phyloP scores from a whole-genome alignment of 2,113 vertebrate species.

The Mionectes macconnelli region DNA sequence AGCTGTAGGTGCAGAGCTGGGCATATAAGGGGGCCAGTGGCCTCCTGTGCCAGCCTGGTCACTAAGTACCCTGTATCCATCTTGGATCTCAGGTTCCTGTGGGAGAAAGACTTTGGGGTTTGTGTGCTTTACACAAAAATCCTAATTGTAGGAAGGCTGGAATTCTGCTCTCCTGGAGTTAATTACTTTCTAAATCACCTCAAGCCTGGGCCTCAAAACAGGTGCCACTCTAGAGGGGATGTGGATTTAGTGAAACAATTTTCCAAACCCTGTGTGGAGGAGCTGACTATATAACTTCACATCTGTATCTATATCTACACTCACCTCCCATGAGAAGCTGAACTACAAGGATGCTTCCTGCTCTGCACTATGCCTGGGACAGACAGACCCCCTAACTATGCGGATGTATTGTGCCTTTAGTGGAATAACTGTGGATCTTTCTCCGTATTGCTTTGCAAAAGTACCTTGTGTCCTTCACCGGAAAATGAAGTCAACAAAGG shows the following conservation, averaged over 20 bases:
- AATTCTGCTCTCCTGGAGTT: not conserved
- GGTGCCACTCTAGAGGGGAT: not conserved
- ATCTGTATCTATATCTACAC: not conserved
- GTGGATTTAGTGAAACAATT: not conserved
- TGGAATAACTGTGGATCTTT: not conserved
- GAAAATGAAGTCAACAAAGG: not conserved
- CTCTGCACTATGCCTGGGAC: not conserved
- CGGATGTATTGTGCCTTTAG: not conserved
- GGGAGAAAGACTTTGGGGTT: not conserved
- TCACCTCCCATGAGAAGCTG: not conserved
- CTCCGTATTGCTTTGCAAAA: not conserved
- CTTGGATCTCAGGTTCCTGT: not conserved
- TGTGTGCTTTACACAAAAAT: not conserved
- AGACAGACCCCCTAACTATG: not conserved
- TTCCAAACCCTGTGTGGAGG: not conserved
- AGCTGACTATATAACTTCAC: not conserved
- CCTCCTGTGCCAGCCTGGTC: not conserved
- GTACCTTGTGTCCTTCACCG: not conserved
- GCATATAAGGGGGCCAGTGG: not conserved
- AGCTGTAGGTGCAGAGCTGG: not conserved
- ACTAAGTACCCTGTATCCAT: rapidly evolving
- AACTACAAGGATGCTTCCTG: not conserved
- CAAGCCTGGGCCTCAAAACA: not conserved
- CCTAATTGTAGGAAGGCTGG: not conserved
- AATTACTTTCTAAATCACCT: not conserved